These are phyloP conservation scores for Stegastes partitus DNA, from an alignment of 2,113 vertebrate species.

Conservation along the genomic window DNA sequence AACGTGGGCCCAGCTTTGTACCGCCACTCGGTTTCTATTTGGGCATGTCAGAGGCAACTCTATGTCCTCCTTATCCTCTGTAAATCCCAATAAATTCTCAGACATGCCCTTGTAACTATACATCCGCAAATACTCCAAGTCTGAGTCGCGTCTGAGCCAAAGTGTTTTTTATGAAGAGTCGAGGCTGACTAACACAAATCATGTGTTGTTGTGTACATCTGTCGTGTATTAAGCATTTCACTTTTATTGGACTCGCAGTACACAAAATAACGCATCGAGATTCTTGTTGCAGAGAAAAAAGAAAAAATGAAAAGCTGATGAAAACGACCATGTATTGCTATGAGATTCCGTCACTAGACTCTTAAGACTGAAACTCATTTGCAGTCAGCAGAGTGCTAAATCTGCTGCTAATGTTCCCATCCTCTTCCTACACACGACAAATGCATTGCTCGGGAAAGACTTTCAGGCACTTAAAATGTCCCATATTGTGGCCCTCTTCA, in stretches of 20 bases:
- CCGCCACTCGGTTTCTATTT: conserved; percentile 28
- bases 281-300: conserved; percentile 8
- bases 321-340: conserved; percentile 6
- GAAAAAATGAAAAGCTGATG: conserved; percentile 14
- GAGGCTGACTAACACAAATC: conserved; percentile 46
- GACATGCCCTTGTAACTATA: conserved; percentile 44
- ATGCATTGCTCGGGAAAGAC: background rate
- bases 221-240: conserved; percentile 41
- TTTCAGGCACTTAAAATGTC: background rate
- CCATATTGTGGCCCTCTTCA: no score
- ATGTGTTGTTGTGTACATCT: conserved; percentile 52
- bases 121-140: conserved; percentile 43
- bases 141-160: conserved; percentile 50
- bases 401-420: background rate
- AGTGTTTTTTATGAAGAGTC: conserved; percentile 47
- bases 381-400: conserved; percentile 5
- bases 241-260: conserved; percentile 3
- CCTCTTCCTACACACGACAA: conserved; percentile 1
- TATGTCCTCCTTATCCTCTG: conserved; percentile 33
- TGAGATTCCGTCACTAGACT: conserved; percentile 24
- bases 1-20: background rate
- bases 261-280: conserved; percentile 21
- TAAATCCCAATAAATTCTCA: conserved; percentile 53
- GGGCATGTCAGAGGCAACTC: conserved; percentile 19
- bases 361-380: conserved; percentile 12